Percentiles rank a stretch among this genome's conserved stretches.
phyloP scores from a whole-genome alignment of 2,113 vertebrate species.

The Microcebus jonahi region DNA sequence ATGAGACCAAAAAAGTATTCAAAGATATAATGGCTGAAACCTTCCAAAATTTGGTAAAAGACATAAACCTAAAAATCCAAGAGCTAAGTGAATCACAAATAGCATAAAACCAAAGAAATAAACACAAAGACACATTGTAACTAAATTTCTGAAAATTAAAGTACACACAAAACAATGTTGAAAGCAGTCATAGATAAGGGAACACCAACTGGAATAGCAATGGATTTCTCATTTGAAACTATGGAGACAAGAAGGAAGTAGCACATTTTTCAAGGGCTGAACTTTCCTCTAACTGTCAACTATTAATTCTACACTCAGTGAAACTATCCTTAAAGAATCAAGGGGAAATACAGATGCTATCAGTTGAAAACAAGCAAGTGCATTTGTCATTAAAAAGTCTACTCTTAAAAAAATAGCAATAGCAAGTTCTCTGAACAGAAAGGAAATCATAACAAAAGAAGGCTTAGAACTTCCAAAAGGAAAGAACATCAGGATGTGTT shows the following conservation, averaged over 20 bases:
- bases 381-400: background rate
- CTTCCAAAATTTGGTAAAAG: background rate
- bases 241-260: background rate
- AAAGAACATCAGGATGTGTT: background rate
- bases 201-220: background rate
- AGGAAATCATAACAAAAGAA: background rate
- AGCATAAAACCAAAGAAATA: background rate
- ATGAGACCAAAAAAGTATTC: background rate
- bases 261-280: background rate
- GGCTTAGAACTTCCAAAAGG: background rate
- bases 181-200: background rate
- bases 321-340: background rate
- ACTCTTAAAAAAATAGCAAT: background rate
- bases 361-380: background rate
- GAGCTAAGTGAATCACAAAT: background rate
- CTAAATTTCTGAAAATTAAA: background rate
- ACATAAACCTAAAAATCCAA: background rate
- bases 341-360: background rate
- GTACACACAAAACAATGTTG: background rate
- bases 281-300: background rate
- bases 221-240: background rate
- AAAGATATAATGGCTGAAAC: background rate
- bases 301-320: background rate
- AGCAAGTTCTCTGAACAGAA: background rate
- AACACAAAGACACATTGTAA: background rate